Percentiles rank a stretch among this genome's conserved stretches.
Evolutionary conservation across 2,113 vertebrate genomes (phyloP).

Genomic region (Tamias sibiricus): DNA sequence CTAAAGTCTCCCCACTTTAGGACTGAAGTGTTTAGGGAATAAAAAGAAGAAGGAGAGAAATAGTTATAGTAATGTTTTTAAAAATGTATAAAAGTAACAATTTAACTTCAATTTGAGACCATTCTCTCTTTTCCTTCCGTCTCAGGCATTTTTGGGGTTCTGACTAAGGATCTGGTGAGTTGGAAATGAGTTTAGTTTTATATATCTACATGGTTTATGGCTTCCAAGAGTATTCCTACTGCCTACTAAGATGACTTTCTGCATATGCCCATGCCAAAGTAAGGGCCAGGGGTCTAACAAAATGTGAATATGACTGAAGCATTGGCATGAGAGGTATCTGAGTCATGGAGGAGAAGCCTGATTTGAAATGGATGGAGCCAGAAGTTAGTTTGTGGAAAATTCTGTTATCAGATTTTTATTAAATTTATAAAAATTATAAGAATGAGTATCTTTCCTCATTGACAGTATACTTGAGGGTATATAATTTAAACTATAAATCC

Average conservation of each 20-base stretch:
- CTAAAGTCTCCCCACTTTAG: background rate
- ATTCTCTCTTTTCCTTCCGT: background rate
- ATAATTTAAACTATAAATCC: background rate
- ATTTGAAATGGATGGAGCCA: background rate
- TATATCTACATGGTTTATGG: background rate
- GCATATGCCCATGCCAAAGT: background rate
- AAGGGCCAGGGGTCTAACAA: background rate
- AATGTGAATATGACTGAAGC: background rate
- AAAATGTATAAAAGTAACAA: background rate
- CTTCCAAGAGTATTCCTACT: background rate
- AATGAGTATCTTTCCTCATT: background rate
- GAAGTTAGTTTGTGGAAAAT: background rate
- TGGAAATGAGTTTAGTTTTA: constrained; percentile 7
- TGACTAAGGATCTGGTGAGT: background rate
- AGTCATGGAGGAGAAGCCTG: background rate
- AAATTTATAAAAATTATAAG: background rate
- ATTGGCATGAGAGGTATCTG: background rate
- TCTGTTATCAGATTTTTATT: background rate
- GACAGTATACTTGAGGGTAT: background rate
- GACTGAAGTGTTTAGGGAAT: background rate
- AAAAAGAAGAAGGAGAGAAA: background rate
- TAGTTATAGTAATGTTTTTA: background rate
- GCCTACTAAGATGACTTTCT: background rate
- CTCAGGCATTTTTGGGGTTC: background rate
- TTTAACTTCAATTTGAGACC: background rate